Percentiles rank a stretch among this genome's conserved stretches.
These are phyloP conservation scores for Melieria crassipennis DNA, from an alignment of 2,888 invertebrate species.

Conservation along the genomic window DNA sequence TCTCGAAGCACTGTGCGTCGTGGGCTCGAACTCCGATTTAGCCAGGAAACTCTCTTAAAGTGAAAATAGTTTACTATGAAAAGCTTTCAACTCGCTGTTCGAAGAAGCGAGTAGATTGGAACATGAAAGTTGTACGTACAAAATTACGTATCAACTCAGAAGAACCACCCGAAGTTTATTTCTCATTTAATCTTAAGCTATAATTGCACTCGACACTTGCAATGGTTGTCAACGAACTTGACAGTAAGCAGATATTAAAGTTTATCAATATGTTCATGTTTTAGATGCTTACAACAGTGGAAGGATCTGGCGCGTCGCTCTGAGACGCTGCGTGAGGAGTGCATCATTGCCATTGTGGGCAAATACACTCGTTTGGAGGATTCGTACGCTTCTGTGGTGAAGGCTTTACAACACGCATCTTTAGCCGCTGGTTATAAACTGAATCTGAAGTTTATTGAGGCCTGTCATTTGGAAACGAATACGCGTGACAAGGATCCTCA, in stretches of 20 bases:
- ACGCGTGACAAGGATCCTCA: slow-evolving; percentile 81
- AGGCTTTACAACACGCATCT: slow-evolving; percentile 93
- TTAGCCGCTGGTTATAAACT: slow-evolving; percentile 86
- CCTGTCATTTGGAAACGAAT: slow-evolving; percentile 83
- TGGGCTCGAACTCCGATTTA: too few species aligned
- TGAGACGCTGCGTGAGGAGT: slow-evolving; percentile 84
- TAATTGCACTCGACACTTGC: background rate
- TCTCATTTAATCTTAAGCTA: background rate
- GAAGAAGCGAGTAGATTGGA: too few species aligned
- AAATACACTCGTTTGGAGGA: slow-evolving; percentile 97
- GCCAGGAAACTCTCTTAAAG: too few species aligned
- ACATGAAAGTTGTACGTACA: too few species aligned
- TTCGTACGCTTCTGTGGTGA: slow-evolving; percentile 95
- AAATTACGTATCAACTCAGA: too few species aligned
- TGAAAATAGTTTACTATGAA: too few species aligned
- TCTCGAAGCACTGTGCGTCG: too few species aligned
- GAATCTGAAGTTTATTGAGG: slow-evolving; percentile 90
- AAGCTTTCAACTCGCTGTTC: too few species aligned
- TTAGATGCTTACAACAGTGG: slow-evolving; percentile 88
- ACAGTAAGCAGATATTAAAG: background rate
- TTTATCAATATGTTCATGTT: background rate
- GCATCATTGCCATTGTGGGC: slow-evolving; percentile 92
- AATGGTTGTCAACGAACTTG: too few species aligned
- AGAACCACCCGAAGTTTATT: too few species aligned
- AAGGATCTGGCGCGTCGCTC: slow-evolving; percentile 86